A percentile compares a stretch with the other conserved stretches of the same genome.
These are phyloP conservation scores for Chaetodon trifascialis DNA, from an alignment of 2,113 vertebrate species.

Conservation along the genomic window DNA sequence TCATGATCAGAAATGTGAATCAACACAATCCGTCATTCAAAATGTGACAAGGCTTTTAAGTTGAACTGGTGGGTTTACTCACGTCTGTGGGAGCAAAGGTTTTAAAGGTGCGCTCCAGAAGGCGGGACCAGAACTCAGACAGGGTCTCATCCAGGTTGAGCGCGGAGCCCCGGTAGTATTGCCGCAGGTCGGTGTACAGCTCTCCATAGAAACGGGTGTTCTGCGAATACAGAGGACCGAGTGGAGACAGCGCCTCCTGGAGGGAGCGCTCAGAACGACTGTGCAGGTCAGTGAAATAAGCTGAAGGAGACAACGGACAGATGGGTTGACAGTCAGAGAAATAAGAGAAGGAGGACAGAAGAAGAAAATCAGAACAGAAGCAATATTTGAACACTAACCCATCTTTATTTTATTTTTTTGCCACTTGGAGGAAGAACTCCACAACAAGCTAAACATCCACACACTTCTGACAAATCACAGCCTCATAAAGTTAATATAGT, in stretches of 20 bases:
- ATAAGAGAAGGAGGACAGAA: neutral
- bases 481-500: too few species aligned
- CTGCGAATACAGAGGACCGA: conserved; percentile 88
- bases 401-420: too few species aligned
- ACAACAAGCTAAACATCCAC: too few species aligned
- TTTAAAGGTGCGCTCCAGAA: conserved; percentile 91
- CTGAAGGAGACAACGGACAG: conserved; percentile 71
- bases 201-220: conserved; percentile 87
- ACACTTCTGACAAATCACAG: too few species aligned
- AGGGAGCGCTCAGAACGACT: conserved; percentile 89
- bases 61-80: conserved; percentile 14
- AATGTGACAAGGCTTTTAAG: neutral
- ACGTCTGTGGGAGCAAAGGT: conserved; percentile 79
- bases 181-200: conserved; percentile 89
- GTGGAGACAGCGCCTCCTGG: conserved; percentile 85
- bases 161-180: conserved; percentile 91
- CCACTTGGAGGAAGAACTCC: too few species aligned
- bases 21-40: neutral
- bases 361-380: neutral
- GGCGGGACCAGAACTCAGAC: conserved; percentile 92
- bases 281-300: conserved; percentile 92
- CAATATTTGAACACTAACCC: neutral
- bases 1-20: too few species aligned
- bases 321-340: neutral
- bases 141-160: conserved; percentile 93